Evolutionary conservation across 2,888 invertebrate genomes (phyloP).

Genomic region (Odontocolon sp.): DNA sequence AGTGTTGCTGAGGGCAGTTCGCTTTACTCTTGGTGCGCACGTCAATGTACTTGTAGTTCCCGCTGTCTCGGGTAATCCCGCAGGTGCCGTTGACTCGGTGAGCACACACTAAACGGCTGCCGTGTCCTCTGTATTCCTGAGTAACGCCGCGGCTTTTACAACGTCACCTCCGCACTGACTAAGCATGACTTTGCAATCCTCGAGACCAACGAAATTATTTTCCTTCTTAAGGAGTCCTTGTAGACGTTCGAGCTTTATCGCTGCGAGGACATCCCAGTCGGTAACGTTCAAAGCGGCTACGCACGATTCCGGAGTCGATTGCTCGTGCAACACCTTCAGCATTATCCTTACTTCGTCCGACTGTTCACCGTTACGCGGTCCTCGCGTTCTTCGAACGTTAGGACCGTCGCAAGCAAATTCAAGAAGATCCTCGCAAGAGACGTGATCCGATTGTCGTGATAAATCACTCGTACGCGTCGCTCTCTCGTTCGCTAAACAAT

Average conservation of each 20-base stretch:
- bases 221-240: conserved; percentile 80
- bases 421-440: conserved; percentile 94
- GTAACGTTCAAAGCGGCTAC: conserved; percentile 90
- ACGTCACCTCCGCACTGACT: conserved; percentile 78
- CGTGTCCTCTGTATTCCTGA: conserved; percentile 76
- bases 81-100: conserved; percentile 14
- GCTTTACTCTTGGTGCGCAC: background rate
- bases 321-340: conserved; percentile 88
- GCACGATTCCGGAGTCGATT: conserved; percentile 87
- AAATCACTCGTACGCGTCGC: conserved; percentile 66
- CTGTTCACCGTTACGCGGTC: conserved; percentile 88
- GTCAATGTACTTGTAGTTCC: background rate
- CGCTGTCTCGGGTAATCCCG: background rate
- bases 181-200: conserved; percentile 78
- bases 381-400: conserved; percentile 85
- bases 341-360: conserved; percentile 96
- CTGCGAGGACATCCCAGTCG: conserved; percentile 94
- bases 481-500: conserved; percentile 31
- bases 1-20: background rate
- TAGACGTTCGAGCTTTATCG: conserved; percentile 90
- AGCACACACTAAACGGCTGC: conserved; percentile 72
- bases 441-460: conserved; percentile 85
- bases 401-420: conserved; percentile 94
- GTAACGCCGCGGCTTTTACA: conserved; percentile 77
- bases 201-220: conserved; percentile 76